Evolutionary conservation across 2,113 vertebrate genomes (phyloP).

Genomic region (Shinisaurus crocodilurus): DNA sequence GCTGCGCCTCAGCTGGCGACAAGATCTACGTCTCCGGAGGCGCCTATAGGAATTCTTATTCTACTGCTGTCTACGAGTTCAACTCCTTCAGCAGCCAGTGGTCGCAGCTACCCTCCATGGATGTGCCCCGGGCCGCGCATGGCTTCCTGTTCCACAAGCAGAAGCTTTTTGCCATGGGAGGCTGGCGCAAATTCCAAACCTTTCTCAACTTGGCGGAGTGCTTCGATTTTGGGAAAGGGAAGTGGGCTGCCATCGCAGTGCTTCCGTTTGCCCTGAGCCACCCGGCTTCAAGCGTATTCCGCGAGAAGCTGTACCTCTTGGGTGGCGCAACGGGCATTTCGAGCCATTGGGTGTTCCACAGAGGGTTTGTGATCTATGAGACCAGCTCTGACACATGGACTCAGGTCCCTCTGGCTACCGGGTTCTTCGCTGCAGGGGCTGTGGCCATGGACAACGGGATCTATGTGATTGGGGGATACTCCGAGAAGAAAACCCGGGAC

Average conservation of each 20-base stretch:
- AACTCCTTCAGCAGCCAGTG: not conserved
- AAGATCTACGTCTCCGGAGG: constrained; percentile 19
- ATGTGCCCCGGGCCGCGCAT: not conserved
- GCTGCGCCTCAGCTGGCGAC: not conserved
- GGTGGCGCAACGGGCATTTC: not conserved
- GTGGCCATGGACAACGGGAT: not conserved
- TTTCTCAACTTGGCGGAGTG: not conserved
- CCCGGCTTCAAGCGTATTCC: not conserved
- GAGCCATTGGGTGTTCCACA: not conserved
- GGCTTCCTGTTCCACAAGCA: not conserved
- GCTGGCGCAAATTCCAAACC: constrained; percentile 11
- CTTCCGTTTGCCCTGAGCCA: constrained; percentile 21
- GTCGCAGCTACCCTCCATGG: not conserved
- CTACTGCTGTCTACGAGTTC: not conserved
- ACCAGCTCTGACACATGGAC: not conserved
- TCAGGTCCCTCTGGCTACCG: not conserved
- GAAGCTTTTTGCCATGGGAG: not conserved
- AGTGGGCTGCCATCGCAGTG: not conserved
- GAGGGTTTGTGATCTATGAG: not conserved
- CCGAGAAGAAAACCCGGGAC: not conserved
- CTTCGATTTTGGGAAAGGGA: not conserved
- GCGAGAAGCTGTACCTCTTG: not conserved
- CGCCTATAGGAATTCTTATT: not conserved
- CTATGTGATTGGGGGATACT: not conserved
- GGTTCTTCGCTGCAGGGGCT: not conserved